Conservation (phyloP, 2,888 invertebrate species). For the Nysson spinosus region DNA sequence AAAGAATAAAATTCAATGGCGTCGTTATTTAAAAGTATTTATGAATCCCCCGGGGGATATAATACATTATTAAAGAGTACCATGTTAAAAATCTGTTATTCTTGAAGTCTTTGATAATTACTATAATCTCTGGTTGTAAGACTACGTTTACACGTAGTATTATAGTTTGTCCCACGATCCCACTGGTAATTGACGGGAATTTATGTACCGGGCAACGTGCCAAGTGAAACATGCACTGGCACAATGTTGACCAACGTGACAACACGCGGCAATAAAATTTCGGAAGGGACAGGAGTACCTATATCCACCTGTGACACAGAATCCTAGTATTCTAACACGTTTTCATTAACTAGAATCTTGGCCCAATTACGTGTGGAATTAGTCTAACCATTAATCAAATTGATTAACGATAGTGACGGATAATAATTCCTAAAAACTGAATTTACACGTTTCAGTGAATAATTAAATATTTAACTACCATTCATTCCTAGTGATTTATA, state of each 20-base stretch:
- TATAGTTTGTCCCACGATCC: slow-evolving; percentile 36
- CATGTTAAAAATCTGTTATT: too few species aligned
- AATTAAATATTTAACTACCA: too few species aligned
- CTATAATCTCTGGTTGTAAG: background rate
- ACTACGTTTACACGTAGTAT: slow-evolving; percentile 23
- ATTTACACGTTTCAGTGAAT: too few species aligned
- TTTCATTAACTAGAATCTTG: background rate
- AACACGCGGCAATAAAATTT: slow-evolving; percentile 20
- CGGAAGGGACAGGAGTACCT: slow-evolving; percentile 16
- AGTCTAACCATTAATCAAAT: background rate
- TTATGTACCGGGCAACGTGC: slow-evolving; percentile 45
- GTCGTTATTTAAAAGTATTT: too few species aligned
- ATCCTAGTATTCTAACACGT: background rate
- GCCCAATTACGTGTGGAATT: background rate
- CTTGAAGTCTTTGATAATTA: slow-evolving; percentile 31
- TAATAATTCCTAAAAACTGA: too few species aligned
- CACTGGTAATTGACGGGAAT: slow-evolving; percentile 48
- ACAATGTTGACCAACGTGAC: slow-evolving; percentile 12
- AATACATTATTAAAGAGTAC: too few species aligned
- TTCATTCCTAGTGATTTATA: too few species aligned
- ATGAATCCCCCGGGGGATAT: too few species aligned
- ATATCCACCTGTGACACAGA: background rate
- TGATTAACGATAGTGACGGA: too few species aligned
- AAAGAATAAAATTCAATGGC: too few species aligned
- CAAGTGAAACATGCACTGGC: slow-evolving; percentile 36